Percentiles rank a stretch among this genome's conserved stretches.
phyloP scores from a whole-genome alignment of 2,888 invertebrate genomes.

The Polyommatus iphigenia region DNA sequence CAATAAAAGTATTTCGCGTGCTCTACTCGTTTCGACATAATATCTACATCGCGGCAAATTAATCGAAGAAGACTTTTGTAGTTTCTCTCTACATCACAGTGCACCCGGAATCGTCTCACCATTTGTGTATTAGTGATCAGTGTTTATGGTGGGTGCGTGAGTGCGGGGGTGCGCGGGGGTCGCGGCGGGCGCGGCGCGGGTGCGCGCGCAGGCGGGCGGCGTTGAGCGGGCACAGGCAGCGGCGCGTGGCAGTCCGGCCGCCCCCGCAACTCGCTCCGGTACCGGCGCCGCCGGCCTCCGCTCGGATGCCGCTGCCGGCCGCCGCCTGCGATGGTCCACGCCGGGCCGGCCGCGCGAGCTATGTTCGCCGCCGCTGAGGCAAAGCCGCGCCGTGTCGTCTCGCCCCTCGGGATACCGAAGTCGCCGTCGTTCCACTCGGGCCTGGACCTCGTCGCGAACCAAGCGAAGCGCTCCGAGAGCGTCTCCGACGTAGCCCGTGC shows the following conservation, averaged over 20 bases:
- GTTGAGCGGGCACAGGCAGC: conserved; percentile 44
- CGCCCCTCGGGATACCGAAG: conserved; percentile 88
- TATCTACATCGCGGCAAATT: background rate
- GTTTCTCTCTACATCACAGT: background rate
- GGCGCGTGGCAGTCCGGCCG: conserved; percentile 68
- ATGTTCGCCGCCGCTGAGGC: conserved; percentile 77
- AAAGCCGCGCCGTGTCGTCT: conserved; percentile 77
- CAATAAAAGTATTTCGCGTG: background rate
- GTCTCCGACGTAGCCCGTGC: conserved; percentile 75
- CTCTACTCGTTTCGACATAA: background rate
- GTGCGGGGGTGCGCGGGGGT: conserved; percentile 40
- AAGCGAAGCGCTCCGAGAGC: conserved; percentile 73
- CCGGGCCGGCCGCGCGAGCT: conserved; percentile 79
- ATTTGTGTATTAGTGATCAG: conserved; percentile 38
- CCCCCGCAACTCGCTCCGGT: conserved; percentile 74
- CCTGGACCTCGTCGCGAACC: conserved; percentile 87
- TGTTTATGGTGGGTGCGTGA: conserved; percentile 44
- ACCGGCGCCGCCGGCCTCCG: conserved; percentile 74
- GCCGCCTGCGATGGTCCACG: conserved; percentile 80
- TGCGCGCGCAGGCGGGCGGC: conserved; percentile 43
- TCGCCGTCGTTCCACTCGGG: conserved; percentile 94
- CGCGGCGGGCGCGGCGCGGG: conserved; percentile 50
- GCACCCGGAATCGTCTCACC: background rate
- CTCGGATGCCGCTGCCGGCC: conserved; percentile 79
- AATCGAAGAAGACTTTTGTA: background rate